Evolutionary conservation across 2,797 vertebrate genomes (phyloP).

Genomic region (Cynopterus sphinx): DNA sequence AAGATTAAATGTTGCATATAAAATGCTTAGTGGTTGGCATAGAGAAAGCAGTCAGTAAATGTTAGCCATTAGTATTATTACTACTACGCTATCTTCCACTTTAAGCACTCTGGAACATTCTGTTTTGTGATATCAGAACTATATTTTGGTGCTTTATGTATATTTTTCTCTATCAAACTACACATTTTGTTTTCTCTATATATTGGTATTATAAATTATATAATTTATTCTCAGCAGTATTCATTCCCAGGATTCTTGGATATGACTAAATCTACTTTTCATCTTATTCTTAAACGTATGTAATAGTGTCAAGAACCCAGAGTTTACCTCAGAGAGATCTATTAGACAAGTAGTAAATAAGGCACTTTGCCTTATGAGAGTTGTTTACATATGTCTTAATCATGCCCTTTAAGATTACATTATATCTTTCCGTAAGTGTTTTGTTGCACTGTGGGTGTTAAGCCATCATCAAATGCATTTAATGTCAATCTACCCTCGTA

Average conservation of each 20-base stretch:
- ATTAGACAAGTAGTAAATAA: background rate
- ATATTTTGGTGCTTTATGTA: background rate
- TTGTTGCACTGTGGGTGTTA: background rate
- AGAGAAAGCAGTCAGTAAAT: background rate
- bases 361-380: background rate
- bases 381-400: conserved; percentile 40
- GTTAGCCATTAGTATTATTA: background rate
- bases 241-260: conserved; percentile 19
- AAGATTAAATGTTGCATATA: background rate
- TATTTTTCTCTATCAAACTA: background rate
- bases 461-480: conserved; percentile 16
- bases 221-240: conserved; percentile 21
- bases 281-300: background rate
- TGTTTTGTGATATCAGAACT: background rate
- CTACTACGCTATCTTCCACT: background rate
- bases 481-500: conserved; percentile 19
- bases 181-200: background rate
- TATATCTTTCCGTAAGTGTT: background rate
- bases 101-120: background rate
- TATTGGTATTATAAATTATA: background rate
- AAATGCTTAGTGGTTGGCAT: background rate
- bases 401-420: background rate
- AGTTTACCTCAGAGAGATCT: background rate
- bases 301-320: background rate
- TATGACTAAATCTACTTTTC: conserved; percentile 28